Conservation (phyloP, 2,113 vertebrate genomes). For the Cyphomyrus plagiostoma region DNA sequence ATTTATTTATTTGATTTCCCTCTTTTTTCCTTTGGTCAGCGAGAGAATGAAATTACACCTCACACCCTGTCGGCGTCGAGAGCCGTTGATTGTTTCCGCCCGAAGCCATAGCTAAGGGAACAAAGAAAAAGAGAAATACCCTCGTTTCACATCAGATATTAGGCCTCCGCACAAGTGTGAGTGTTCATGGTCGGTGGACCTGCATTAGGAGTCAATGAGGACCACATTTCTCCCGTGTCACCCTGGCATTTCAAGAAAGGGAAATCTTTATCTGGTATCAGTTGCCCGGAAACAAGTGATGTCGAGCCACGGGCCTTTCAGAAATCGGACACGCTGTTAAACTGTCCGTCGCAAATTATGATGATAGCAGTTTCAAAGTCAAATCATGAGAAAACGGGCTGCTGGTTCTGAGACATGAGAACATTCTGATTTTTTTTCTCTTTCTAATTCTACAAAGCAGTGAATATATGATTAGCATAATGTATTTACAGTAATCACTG, state of each 20-base stretch:
- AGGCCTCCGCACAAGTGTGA: conserved; percentile 62
- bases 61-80: conserved; percentile 64
- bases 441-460: not conserved
- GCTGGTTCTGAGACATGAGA: not conserved
- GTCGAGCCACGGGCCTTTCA: conserved; percentile 21
- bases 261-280: conserved; percentile 82
- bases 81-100: conserved; percentile 70
- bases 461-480: not conserved
- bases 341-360: conserved; percentile 15
- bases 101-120: conserved; percentile 69
- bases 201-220: conserved; percentile 70
- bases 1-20: conserved; percentile 90
- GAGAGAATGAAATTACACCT: conserved; percentile 78
- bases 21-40: conserved; percentile 65
- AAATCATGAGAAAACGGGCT: conserved; percentile 17
- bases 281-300: conserved; percentile 43
- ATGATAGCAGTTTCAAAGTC: conserved; percentile 1
- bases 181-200: conserved; percentile 61
- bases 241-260: conserved; percentile 50
- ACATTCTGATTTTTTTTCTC: not conserved
- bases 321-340: conserved; percentile 28
- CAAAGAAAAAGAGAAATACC: conserved; percentile 60
- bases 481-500: not conserved
- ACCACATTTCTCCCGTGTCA: conserved; percentile 68
- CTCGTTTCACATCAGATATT: conserved; percentile 74